Conservation (phyloP, 2,888 invertebrate genomes). For the Limulus polyphemus region DNA sequence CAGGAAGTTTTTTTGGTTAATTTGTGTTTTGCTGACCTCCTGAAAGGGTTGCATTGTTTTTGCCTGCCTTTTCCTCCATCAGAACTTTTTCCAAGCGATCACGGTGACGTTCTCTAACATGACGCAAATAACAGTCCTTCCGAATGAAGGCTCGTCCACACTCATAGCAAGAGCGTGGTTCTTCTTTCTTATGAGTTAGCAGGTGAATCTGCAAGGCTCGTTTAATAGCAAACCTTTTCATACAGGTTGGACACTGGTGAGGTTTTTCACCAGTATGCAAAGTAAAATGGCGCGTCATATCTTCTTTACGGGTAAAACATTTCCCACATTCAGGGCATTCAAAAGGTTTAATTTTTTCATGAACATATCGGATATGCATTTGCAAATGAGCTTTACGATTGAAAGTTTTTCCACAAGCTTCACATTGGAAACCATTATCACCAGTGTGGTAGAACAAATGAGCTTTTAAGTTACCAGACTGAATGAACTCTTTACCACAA, state of each 20-base stretch:
- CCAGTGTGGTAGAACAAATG: slow-evolving; percentile 56
- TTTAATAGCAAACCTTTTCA: slow-evolving; percentile 54
- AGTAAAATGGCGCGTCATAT: slow-evolving; percentile 46
- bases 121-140: slow-evolving; percentile 61
- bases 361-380: slow-evolving; percentile 49
- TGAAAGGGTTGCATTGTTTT: slow-evolving; percentile 29
- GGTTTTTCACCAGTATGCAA: slow-evolving; percentile 48
- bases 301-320: slow-evolving; percentile 50
- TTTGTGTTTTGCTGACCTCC: slow-evolving; percentile 36
- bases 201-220: slow-evolving; percentile 56
- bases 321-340: slow-evolving; percentile 46
- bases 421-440: slow-evolving; percentile 54
- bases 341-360: slow-evolving; percentile 50
- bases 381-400: slow-evolving; percentile 40
- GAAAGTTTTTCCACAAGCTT: slow-evolving; percentile 44
- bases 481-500: slow-evolving; percentile 70
- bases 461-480: slow-evolving; percentile 61
- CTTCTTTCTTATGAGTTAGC: slow-evolving; percentile 55
- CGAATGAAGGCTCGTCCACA: slow-evolving; percentile 65
- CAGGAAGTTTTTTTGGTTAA: slow-evolving; percentile 52
- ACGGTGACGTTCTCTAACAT: slow-evolving; percentile 58
- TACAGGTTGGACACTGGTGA: slow-evolving; percentile 47
- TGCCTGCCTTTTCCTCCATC: slow-evolving; percentile 16
- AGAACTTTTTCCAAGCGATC: slow-evolving; percentile 51
- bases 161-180: slow-evolving; percentile 61